Conservation (phyloP, 2,797 vertebrate species). For the Lepilemur ruficaudatus region DNA sequence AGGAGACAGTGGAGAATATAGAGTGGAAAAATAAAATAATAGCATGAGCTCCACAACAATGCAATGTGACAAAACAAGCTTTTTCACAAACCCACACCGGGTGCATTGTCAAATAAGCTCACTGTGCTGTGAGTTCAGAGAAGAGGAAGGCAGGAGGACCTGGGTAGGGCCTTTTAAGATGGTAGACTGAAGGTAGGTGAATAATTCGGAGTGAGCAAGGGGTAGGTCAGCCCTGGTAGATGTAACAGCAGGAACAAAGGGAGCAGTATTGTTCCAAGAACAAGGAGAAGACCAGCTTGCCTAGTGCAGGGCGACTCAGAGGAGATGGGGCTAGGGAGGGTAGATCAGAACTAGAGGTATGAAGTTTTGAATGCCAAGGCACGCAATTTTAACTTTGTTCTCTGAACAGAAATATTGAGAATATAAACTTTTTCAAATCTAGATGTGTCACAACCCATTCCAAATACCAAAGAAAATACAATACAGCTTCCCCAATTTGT, state of each 20-base stretch:
- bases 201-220: neutral
- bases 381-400: neutral
- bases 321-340: neutral
- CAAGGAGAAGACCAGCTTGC: neutral
- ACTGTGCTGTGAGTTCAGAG: neutral
- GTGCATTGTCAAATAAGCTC: neutral
- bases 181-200: no score
- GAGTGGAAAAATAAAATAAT: constrained; percentile 11
- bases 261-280: neutral
- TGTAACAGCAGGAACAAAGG: neutral
- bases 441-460: neutral
- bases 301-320: neutral
- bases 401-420: constrained; percentile 1
- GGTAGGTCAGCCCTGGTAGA: neutral
- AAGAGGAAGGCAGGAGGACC: neutral
- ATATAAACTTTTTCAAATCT: neutral
- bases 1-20: neutral
- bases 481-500: neutral
- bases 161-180: neutral
- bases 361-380: neutral
- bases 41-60: neutral
- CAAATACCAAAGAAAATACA: neutral
- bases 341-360: neutral
- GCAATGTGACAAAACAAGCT: neutral
- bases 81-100: neutral